Conservation (phyloP, 2,888 invertebrate genomes). For the Buathra laborator region DNA sequence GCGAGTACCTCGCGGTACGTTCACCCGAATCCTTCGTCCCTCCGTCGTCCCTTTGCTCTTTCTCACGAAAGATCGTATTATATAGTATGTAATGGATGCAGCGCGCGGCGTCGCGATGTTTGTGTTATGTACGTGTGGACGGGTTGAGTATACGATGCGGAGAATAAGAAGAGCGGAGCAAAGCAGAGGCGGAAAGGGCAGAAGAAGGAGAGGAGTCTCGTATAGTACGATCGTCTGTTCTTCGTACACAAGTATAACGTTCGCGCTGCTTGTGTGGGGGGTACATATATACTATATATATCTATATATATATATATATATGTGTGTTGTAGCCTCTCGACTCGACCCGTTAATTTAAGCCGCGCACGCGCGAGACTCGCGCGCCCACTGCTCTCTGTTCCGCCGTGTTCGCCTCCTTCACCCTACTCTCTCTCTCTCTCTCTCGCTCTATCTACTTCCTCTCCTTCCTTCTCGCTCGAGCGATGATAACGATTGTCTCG, state of each 20-base stretch:
- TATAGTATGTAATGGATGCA: constrained; percentile 38
- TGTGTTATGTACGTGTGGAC: constrained; percentile 7
- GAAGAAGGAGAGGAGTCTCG: constrained; percentile 47
- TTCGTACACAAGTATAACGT: constrained; percentile 15
- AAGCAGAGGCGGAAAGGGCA: constrained; percentile 41
- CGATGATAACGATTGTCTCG: constrained; percentile 68
- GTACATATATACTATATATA: background rate
- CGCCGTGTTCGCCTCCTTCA: constrained; percentile 48
- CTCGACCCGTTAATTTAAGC: constrained; percentile 64
- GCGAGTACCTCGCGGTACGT: constrained; percentile 44
- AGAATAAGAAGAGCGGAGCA: constrained; percentile 25
- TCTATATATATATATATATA: background rate
- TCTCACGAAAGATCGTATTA: constrained; percentile 40
- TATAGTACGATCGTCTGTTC: constrained; percentile 61
- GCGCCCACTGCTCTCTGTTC: constrained; percentile 42
- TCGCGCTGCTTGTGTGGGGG: constrained; percentile 20
- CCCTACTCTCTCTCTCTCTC: background rate
- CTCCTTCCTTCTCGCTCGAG: constrained; percentile 37
- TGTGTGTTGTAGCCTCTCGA: constrained; percentile 24
- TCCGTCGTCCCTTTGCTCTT: constrained; percentile 27
- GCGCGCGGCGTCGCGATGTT: background rate
- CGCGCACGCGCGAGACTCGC: constrained; percentile 64
- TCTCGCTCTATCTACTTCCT: constrained; percentile 4
- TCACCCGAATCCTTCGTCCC: constrained; percentile 56
- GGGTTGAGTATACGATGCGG: constrained; percentile 7